Evolutionary conservation across 1,140 invertebrate species (phyloP).

Genomic region (Saccostrea cuccullata): DNA sequence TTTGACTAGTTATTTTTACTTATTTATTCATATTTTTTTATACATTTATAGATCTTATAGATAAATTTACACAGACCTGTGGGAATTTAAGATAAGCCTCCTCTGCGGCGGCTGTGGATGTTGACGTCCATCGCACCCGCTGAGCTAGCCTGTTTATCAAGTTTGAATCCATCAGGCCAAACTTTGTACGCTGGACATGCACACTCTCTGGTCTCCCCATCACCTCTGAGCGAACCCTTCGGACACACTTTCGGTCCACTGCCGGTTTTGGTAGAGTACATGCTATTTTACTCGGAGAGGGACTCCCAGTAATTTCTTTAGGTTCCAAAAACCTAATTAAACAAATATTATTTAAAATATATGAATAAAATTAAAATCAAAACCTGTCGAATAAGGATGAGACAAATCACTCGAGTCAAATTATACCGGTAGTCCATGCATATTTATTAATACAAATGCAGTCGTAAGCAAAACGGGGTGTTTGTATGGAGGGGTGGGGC

Average conservation of each 20-base stretch:
- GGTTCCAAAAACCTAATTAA: slow-evolving; percentile 44
- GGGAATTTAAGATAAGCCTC: slow-evolving; percentile 49
- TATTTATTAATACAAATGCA: too few relatives aligned
- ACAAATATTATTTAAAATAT: background rate
- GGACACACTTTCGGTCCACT: background rate
- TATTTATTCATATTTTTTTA: background rate
- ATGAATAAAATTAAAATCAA: background rate
- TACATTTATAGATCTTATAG: too few relatives aligned
- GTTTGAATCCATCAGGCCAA: slow-evolving; percentile 58
- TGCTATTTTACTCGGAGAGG: slow-evolving; percentile 19
- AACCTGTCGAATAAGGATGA: background rate
- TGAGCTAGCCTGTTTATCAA: slow-evolving; percentile 51
- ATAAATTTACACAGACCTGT: slow-evolving; percentile 31
- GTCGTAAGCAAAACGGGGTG: too few relatives aligned
- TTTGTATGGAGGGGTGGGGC: too few relatives aligned
- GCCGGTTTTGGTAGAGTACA: background rate
- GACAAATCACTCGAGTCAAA: background rate
- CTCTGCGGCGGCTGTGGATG: slow-evolving; percentile 39
- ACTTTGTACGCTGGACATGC: slow-evolving; percentile 53
- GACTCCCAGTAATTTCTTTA: slow-evolving; percentile 4
- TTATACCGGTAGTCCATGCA: too few relatives aligned
- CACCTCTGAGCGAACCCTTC: background rate
- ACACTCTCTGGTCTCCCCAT: background rate
- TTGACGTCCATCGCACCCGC: slow-evolving; percentile 51
- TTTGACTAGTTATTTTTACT: background rate